Evolutionary conservation across 2,113 vertebrate genomes (phyloP), one percentile per base, ranked within the genome.

Genomic region (Eolophus roseicapilla): DNA sequence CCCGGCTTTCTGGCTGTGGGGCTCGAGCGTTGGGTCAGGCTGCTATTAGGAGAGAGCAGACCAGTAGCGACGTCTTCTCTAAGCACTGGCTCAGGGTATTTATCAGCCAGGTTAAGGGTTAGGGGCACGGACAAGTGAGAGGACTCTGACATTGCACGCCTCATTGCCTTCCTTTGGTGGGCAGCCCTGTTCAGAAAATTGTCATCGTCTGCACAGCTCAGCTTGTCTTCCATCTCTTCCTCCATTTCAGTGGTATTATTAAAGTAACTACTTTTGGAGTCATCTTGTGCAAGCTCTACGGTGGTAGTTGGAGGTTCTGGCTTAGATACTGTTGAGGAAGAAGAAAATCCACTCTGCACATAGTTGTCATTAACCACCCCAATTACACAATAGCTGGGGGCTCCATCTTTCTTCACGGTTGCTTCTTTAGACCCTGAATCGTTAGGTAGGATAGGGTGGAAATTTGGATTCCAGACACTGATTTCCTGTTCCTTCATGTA

Each of bases 101-200:
- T 99, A 92, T 99, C 99, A 2, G 98, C 98, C 78, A 99, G 98
- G 97, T 99, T 97, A 33, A 98, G 97, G 94, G 98, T 97, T 6
- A 97, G 97, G n/a, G 99, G 99, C 20, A 99, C 99, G 0, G 98
- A 98, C 84, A 99, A 98, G 96, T 99, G 99, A 39, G 99, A 99
- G 94, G 99, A 99, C 88, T 99, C 99, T 1, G 99, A 99, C 98
- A 99, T 98, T 6, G 99, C 99, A 41, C 99, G 98, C 31, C 98
- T 97, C 98, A 99, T 98, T 3, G 98, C 98, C 96, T 99, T 99
- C 91, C 99, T 98, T 96, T 99, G 99, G 75, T 98, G 98, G 75
- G 98, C 97, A 41, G 97, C 98, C 79, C 98, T 97, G 87, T 82
- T 73, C 41, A 97, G 90, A 33, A 86, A 74, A n/a, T 24, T 20